These are phyloP conservation scores for Mythimna lalbum DNA, from an alignment of 2,888 invertebrate genomes.

Conservation along the genomic window DNA sequence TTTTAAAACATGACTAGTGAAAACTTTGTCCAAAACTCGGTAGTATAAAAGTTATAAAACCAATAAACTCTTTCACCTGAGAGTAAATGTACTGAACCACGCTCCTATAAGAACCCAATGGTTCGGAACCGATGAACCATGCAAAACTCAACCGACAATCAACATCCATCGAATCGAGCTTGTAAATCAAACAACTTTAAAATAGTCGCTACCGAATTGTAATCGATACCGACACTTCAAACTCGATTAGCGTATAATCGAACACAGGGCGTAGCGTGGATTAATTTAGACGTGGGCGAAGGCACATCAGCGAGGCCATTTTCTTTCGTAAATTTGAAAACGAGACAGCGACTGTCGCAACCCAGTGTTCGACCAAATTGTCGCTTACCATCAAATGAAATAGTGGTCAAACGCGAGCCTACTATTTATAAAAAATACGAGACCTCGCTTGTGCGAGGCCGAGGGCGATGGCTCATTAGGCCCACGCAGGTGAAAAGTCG, in stretches of 20 bases:
- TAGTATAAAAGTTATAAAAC: slow-evolving; percentile 8
- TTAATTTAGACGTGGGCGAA: too few species aligned
- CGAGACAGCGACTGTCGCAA: too few species aligned
- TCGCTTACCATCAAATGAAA: too few species aligned
- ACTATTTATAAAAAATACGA: too few species aligned
- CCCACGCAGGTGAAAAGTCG: too few species aligned
- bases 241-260: slow-evolving; percentile 62
- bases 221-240: slow-evolving; percentile 62
- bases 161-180: slow-evolving; percentile 54
- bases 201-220: slow-evolving; percentile 56
- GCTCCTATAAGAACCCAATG: slow-evolving; percentile 6
- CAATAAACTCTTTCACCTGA: slow-evolving; percentile 6
- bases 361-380: too few species aligned
- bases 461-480: too few species aligned
- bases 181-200: slow-evolving; percentile 57
- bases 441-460: too few species aligned
- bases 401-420: too few species aligned
- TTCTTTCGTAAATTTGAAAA: too few species aligned
- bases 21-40: neutral
- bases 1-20: neutral
- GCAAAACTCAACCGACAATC: slow-evolving; percentile 48
- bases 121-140: slow-evolving; percentile 35
- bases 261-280: slow-evolving; percentile 8
- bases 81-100: slow-evolving; percentile 7
- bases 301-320: too few species aligned